Evolutionary conservation across 2,113 vertebrate genomes (phyloP).

Genomic region (Phrynosoma platyrhinos): DNA sequence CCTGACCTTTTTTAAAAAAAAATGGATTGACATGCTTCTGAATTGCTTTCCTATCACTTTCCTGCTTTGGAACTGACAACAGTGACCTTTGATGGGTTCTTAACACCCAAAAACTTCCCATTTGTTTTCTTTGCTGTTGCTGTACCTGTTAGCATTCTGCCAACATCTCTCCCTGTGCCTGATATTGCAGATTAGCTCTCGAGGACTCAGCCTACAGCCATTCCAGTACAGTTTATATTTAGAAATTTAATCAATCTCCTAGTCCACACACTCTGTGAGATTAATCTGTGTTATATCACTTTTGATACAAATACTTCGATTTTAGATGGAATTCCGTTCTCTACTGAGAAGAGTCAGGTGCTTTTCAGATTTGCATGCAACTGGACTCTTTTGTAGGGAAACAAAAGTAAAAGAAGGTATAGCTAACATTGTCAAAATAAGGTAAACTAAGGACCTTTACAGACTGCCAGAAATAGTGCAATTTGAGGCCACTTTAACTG

Average conservation of each 20-base stretch:
- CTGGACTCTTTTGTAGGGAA: background rate
- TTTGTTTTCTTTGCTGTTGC: background rate
- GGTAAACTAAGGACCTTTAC: too few species aligned
- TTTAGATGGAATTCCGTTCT: slow-evolving; percentile 12
- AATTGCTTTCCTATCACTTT: slow-evolving; percentile 11
- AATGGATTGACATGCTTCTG: background rate
- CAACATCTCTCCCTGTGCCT: background rate
- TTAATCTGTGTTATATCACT: slow-evolving; percentile 21
- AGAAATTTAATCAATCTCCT: slow-evolving; percentile 33
- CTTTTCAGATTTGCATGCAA: background rate
- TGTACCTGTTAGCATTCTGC: background rate
- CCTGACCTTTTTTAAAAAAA: background rate
- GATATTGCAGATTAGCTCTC: background rate
- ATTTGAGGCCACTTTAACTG: too few species aligned
- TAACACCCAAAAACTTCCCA: background rate
- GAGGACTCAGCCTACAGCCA: background rate
- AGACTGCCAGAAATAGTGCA: too few species aligned
- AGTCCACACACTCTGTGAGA: background rate
- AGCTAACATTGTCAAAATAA: background rate
- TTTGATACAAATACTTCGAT: background rate
- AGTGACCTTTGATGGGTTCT: background rate
- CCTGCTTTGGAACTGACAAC: background rate
- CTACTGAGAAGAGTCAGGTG: background rate
- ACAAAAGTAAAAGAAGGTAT: background rate
- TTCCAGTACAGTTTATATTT: slow-evolving; percentile 40